Conservation (phyloP, 2,888 invertebrate genomes). For the Mimas tiliae region DNA sequence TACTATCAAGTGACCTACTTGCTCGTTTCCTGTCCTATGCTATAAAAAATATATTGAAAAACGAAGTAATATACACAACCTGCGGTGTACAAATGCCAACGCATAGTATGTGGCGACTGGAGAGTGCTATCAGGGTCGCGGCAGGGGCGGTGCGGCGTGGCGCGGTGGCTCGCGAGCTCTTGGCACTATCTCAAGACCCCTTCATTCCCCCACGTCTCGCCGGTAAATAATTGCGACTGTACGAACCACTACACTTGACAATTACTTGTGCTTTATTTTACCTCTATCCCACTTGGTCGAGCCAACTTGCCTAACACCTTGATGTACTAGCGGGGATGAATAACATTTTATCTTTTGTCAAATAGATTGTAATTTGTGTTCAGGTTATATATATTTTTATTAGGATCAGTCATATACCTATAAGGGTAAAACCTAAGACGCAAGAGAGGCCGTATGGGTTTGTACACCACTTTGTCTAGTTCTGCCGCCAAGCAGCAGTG, state of each 20-base stretch:
- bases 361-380: neutral
- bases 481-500: too few species aligned
- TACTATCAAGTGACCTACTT: too few species aligned
- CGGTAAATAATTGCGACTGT: conserved; percentile 78
- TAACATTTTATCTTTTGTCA: neutral
- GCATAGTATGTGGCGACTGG: conserved; percentile 48
- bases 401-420: too few species aligned
- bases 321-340: conserved; percentile 4
- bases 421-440: too few species aligned
- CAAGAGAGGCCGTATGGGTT: too few species aligned
- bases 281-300: conserved; percentile 46
- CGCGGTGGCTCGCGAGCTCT: conserved; percentile 55
- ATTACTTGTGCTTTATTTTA: conserved; percentile 77
- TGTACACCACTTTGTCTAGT: too few species aligned
- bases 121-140: conserved; percentile 54
- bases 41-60: too few species aligned
- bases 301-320: conserved; percentile 38
- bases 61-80: neutral
- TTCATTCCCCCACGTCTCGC: conserved; percentile 77
- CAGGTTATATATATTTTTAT: neutral
- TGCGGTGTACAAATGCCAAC: conserved; percentile 48
- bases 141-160: conserved; percentile 46
- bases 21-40: too few species aligned
- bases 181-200: conserved; percentile 71
- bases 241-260: conserved; percentile 72